These are phyloP conservation scores for Istiophorus platypterus DNA, from an alignment of 2,113 vertebrate genomes.

Conservation along the genomic window DNA sequence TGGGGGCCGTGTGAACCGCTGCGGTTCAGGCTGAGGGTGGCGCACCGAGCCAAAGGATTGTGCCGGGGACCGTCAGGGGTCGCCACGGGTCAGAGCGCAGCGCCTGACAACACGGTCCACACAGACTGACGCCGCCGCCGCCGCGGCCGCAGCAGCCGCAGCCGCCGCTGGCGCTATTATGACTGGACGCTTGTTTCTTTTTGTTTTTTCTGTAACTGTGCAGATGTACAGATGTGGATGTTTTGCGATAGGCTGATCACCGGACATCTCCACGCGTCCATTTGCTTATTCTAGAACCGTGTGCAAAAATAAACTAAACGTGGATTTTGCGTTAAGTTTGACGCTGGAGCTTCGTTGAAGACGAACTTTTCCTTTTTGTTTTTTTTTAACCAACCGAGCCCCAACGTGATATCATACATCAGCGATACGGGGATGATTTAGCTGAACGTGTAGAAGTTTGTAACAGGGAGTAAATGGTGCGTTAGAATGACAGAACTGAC, in stretches of 20 bases:
- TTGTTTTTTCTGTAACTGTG: constrained; percentile 6
- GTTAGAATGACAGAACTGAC: background rate
- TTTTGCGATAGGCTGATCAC: too few species aligned
- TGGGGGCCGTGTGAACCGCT: constrained; percentile 77
- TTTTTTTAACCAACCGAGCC: background rate
- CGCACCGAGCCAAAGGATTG: constrained; percentile 81
- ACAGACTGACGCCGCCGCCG: background rate
- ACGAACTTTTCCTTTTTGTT: background rate
- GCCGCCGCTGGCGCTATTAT: constrained; percentile 31
- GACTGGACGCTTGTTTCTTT: constrained; percentile 28
- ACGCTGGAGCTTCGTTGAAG: background rate
- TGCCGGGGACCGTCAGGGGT: constrained; percentile 69
- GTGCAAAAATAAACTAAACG: background rate
- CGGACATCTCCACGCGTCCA: background rate
- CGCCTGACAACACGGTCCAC: constrained; percentile 76
- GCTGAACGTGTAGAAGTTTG: background rate
- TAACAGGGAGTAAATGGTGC: background rate
- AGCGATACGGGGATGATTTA: background rate
- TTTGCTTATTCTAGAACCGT: background rate
- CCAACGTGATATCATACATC: background rate
- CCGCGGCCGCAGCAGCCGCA: constrained; percentile 24
- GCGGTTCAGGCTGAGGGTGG: constrained; percentile 81
- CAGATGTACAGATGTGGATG: too few species aligned
- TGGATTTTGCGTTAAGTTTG: background rate
- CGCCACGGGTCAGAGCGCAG: constrained; percentile 82